Evolutionary conservation across 2,113 vertebrate species (phyloP), one percentile per base, ranked within the genome.

Genomic region (Sebastes schlegelii): DNA sequence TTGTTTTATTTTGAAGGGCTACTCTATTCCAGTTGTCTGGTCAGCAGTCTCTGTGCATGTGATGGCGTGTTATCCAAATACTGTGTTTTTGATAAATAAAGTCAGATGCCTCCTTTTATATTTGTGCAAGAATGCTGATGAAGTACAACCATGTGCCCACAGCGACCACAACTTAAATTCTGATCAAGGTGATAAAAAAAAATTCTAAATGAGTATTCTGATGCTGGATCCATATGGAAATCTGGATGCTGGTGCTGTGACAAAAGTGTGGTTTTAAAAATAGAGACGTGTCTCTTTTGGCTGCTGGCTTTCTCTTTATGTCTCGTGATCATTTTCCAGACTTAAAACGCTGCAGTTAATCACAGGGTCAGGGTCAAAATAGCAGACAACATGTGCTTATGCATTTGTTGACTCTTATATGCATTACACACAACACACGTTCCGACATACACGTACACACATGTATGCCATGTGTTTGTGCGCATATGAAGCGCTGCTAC

Each of bases 221-320:
- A 46, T 16, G 12, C 17, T 26, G 69, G 58, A 70, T 77, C 26
- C 74, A 77, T 65, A 63, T 85, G 79, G 57, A 61, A 60, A 83
- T 61, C 62, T 54, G 73, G 57, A 77, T 54, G 51, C 19, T 4
- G 42, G 45, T 79, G 48, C 55, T 57, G 46, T 21, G 61, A 75
- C 64, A 74, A 77, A 72, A 77, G 48, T 16, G 57, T 23, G 69
- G 40, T 21, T 87, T 86, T 77, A 88, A 85, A 89, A 90, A 90
- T 86, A 86, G 79, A 86, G 74, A 71, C 67, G 13, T 12, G 77
- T 82, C 71, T 83, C 70, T 60, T 81, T 78, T 71, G 75, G 68
- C 87, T 10, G 8, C 72, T 71, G 87, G 83, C 72, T 69, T 14
- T 82, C 77, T 77, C 77, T 90, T 73, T 74, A 34, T 83, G 69